Evolutionary conservation across 2,797 vertebrate species (phyloP).

Genomic region (Helostoma temminkii): DNA sequence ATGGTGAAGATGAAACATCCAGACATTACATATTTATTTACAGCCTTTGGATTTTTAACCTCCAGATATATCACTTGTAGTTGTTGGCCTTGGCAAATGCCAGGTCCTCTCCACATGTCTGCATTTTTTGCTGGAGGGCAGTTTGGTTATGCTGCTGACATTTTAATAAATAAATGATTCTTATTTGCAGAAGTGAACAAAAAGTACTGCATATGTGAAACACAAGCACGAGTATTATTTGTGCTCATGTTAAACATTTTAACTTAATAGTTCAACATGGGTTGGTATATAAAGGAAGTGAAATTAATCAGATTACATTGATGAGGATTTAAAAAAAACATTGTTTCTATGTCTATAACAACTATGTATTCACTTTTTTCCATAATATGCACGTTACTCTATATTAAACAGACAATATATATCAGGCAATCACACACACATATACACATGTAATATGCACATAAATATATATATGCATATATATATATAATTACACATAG

Average conservation of each 20-base stretch:
- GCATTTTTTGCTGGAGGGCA: constrained; percentile 25
- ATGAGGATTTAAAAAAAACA: background rate
- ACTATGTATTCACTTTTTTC: background rate
- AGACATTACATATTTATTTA: constrained; percentile 38
- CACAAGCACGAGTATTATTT: background rate
- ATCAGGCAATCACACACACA: constrained; percentile 20
- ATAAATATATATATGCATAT: too few species aligned
- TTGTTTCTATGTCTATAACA: background rate
- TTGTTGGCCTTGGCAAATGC: constrained; percentile 47
- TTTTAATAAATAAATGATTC: constrained; percentile 42
- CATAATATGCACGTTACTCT: constrained; percentile 43
- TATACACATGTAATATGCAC: too few species aligned
- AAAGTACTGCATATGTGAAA: background rate
- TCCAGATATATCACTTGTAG: constrained; percentile 32
- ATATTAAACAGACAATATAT: constrained; percentile 13
- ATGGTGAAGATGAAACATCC: constrained; percentile 23
- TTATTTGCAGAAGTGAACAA: constrained; percentile 24
- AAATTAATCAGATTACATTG: constrained; percentile 14
- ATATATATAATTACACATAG: too few species aligned
- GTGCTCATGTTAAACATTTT: background rate
- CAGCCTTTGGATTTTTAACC: constrained; percentile 16
- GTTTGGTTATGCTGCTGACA: constrained; percentile 37
- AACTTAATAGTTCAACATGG: background rate
- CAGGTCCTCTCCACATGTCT: constrained; percentile 36
- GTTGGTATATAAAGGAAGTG: background rate